Evolutionary conservation across 2,797 vertebrate species (phyloP).

Genomic region (Vultur gryphus): DNA sequence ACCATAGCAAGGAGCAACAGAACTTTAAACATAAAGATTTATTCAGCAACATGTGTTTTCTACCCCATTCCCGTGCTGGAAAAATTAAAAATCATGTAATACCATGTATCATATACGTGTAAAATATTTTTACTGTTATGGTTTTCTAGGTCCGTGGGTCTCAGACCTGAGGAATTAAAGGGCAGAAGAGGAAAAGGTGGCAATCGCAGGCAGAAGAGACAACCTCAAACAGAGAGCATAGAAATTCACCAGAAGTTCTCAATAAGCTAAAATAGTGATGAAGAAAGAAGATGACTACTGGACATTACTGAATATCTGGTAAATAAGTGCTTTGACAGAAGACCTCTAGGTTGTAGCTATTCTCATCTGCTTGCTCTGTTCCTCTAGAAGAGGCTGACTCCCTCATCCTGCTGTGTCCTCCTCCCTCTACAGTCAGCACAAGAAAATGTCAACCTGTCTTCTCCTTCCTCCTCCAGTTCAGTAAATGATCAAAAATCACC

Average conservation of each 20-base stretch:
- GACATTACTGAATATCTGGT: background rate
- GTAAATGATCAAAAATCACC: background rate
- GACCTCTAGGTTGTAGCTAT: background rate
- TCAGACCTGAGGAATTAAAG: background rate
- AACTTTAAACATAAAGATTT: background rate
- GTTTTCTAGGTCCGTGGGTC: background rate
- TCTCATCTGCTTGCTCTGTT: background rate
- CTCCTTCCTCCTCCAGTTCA: background rate
- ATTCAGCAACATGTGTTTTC: background rate
- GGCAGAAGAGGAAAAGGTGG: background rate
- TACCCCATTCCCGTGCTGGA: background rate
- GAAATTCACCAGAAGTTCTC: background rate
- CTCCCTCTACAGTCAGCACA: background rate
- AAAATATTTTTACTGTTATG: background rate
- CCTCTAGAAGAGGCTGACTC: background rate
- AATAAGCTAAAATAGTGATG: background rate
- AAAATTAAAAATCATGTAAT: background rate
- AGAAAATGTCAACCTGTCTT: background rate
- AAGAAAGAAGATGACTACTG: background rate
- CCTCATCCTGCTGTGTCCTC: background rate
- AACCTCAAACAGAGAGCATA: background rate
- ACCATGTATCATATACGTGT: too few relatives aligned
- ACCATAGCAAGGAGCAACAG: background rate
- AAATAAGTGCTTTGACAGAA: background rate
- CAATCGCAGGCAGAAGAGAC: background rate